A percentile compares a stretch with the other conserved stretches of the same genome.
phyloP scores from a whole-genome alignment of 1,140 invertebrate genomes.

The Calephelis nemesis region DNA sequence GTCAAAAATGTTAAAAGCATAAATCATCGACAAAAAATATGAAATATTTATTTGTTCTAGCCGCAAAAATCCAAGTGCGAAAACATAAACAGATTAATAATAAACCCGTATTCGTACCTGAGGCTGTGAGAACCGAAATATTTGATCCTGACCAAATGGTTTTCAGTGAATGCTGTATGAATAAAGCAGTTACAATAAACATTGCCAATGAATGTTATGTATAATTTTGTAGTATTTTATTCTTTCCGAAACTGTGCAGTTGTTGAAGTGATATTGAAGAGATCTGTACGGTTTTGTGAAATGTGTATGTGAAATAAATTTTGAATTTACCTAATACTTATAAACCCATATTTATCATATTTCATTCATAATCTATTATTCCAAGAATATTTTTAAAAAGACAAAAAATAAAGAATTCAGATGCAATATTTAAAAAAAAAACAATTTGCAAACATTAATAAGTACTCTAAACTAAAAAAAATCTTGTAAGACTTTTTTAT shows the following conservation, averaged over 20 bases:
- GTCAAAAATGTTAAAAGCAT: too few relatives aligned
- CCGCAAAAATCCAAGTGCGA: too few relatives aligned
- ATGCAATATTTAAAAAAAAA: too few relatives aligned
- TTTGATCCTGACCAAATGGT: constrained; percentile 26
- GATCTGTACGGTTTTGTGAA: background rate
- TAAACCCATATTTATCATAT: too few relatives aligned
- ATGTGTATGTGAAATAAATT: background rate
- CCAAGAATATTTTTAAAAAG: too few relatives aligned
- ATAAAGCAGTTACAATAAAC: constrained; percentile 21
- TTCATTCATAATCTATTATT: too few relatives aligned
- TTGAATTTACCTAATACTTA: background rate
- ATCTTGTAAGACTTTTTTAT: too few relatives aligned
- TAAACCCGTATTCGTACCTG: constrained; percentile 25
- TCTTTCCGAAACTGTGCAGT: background rate
- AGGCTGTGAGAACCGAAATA: constrained; percentile 15
- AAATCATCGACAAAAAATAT: too few relatives aligned
- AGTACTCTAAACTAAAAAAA: too few relatives aligned
- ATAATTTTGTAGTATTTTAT: background rate
- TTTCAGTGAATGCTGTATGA: constrained; percentile 17
- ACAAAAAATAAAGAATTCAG: too few relatives aligned
- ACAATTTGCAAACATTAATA: too few relatives aligned
- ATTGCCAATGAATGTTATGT: constrained; percentile 10
- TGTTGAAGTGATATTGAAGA: background rate
- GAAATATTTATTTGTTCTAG: too few relatives aligned
- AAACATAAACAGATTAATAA: constrained; percentile 19